Percentiles rank a stretch among this genome's conserved stretches.
Evolutionary conservation across 2,888 invertebrate genomes (phyloP).

Genomic region (Drosophila putrida): DNA sequence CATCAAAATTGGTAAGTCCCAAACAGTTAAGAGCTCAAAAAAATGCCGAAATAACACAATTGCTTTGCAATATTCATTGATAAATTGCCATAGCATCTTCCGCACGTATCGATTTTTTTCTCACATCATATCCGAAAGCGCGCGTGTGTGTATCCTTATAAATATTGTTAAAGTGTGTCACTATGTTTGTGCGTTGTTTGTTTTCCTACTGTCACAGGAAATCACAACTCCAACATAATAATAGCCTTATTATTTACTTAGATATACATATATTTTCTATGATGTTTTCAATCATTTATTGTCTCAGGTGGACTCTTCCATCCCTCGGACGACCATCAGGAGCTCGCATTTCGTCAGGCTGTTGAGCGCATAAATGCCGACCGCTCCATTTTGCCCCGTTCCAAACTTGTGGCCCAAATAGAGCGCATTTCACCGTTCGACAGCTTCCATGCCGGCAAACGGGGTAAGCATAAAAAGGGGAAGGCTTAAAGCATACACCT

Average conservation of each 20-base stretch:
- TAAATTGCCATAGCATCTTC: conserved; percentile 36
- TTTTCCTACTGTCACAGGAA: conserved; percentile 18
- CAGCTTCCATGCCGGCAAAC: conserved; percentile 96
- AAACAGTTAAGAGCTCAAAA: too few species aligned
- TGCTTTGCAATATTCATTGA: conserved; percentile 1
- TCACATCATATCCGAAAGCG: conserved; percentile 58
- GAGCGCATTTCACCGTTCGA: conserved; percentile 96
- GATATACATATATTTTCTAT: conserved; percentile 5
- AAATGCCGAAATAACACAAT: background rate
- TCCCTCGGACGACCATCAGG: conserved; percentile 94
- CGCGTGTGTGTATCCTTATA: conserved; percentile 45
- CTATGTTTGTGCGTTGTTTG: conserved; percentile 52
- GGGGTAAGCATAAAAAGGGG: conserved; percentile 88
- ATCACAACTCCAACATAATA: background rate
- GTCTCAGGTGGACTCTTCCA: conserved; percentile 93
- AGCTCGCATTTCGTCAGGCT: conserved; percentile 96
- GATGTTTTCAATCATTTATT: conserved; percentile 13
- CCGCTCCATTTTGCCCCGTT: conserved; percentile 92
- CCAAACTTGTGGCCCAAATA: conserved; percentile 95
- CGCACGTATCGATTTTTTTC: conserved; percentile 78
- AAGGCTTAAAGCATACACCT: background rate
- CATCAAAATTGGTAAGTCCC: conserved; percentile 83
- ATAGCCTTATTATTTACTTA: conserved; percentile 5
- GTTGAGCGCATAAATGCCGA: conserved; percentile 96
- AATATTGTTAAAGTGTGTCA: conserved; percentile 36